phyloP scores from a whole-genome alignment of 2,888 invertebrate genomes.

The Heliothis peltigera region DNA sequence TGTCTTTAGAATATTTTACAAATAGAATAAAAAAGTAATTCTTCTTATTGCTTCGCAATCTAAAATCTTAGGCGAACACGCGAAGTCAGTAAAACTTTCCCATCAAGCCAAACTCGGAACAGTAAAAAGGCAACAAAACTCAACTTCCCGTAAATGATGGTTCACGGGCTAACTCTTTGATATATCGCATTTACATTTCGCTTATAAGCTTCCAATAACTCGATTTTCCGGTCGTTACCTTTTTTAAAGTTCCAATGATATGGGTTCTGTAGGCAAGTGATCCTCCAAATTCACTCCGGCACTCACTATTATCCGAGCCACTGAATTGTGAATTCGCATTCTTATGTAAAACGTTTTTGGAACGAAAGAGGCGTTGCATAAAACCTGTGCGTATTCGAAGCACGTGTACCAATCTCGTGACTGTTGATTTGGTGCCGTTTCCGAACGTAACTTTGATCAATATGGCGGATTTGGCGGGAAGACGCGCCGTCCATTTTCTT shows the following conservation, averaged over 20 bases:
- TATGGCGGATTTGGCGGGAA: slow-evolving; percentile 72
- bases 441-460: slow-evolving; percentile 77
- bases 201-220: slow-evolving; percentile 60
- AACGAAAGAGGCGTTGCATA: slow-evolving; percentile 62
- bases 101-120: slow-evolving; percentile 10
- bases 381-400: slow-evolving; percentile 78
- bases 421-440: slow-evolving; percentile 78
- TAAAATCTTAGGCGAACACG: too few relatives aligned
- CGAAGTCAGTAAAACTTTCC: background rate
- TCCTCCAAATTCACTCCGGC: slow-evolving; percentile 74
- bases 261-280: slow-evolving; percentile 62
- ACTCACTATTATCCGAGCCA: slow-evolving; percentile 84
- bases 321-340: slow-evolving; percentile 82
- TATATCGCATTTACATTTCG: slow-evolving; percentile 54
- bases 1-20: too few relatives aligned
- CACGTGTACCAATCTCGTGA: slow-evolving; percentile 84
- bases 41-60: too few relatives aligned
- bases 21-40: too few relatives aligned
- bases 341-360: slow-evolving; percentile 83
- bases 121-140: slow-evolving; percentile 38
- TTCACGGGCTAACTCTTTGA: slow-evolving; percentile 44
- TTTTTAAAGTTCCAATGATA: slow-evolving; percentile 69
- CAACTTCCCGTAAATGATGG: slow-evolving; percentile 36
- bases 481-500: slow-evolving; percentile 47
- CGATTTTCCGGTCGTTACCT: slow-evolving; percentile 77